Base-by-base conservation (phyloP, 2,888 invertebrate species). In the Melanotus villosus region DNA sequence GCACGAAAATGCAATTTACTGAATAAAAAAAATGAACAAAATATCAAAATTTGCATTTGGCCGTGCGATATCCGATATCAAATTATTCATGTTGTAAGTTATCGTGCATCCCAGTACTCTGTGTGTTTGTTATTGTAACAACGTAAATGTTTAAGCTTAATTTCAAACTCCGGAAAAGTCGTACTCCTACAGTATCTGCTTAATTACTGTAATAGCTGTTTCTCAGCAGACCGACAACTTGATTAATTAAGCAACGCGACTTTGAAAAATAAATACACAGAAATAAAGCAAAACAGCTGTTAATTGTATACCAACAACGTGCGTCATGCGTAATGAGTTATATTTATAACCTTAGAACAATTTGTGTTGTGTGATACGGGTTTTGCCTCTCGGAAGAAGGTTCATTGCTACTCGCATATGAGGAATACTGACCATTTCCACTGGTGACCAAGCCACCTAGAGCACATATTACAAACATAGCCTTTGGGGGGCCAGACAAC, bases 381-480 rank as follows among this genome's bases (percentile, higher is more conserved):
- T 12, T 57, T 43, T 19, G 32, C 21, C n/a, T n/a, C 19, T 52
- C 23, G 43, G n/a, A 59, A 59, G n/a, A 59, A 59, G 43, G 59
- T 59, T 59, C 59, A 59, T 59, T 59, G 43, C 43, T 59, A 58
- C 41, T 16, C 9, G 12, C 43, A 7, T 18, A 19, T 18, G 41
- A 59, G 30, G 45, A 43, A 26, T 41, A 59, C 59, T 59, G 59
- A 59, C 59, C 59, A 59, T 21, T 56, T 38, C 56, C 43, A 59
- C 43, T 57, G 57, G 59, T 59, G 59, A 59, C 59, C 43, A 59
- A 59, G 26, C 59, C 14, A 59, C 59, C 59, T 41, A 59, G 59
- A 41, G 23, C 14, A 14, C 10, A 16, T 10, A 32, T 34, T 34
- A 54, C 34, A 54, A 54, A 26, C 50, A 36, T 21, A 21, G 32